These are phyloP conservation scores for Drosophila eohydei DNA, from an alignment of 2,888 invertebrate species.

Conservation along the genomic window DNA sequence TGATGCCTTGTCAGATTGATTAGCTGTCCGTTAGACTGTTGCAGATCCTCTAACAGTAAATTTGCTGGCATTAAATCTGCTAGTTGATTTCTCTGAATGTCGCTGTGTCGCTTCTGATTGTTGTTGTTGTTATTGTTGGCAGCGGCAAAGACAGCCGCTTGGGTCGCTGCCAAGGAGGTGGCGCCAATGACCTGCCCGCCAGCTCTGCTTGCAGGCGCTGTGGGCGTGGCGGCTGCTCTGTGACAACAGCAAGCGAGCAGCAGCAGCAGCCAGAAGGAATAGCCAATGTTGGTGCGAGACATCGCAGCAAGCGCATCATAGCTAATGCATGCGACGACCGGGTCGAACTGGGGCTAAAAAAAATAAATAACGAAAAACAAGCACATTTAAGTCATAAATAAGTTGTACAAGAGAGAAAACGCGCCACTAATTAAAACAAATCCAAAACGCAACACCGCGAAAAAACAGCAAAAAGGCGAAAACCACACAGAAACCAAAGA, in stretches of 20 bases:
- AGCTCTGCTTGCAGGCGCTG: slow-evolving; percentile 33
- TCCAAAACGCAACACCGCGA: slow-evolving; percentile 60
- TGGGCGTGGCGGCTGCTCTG: slow-evolving; percentile 46
- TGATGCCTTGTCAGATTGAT: slow-evolving; percentile 85
- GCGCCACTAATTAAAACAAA: slow-evolving; percentile 68
- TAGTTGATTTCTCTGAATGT: slow-evolving; percentile 51
- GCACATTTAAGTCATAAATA: slow-evolving; percentile 36
- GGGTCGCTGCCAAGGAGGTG: slow-evolving; percentile 66
- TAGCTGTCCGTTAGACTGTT: slow-evolving; percentile 77
- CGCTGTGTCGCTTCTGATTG: slow-evolving; percentile 15
- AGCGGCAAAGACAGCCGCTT: slow-evolving; percentile 55
- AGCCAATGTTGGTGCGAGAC: slow-evolving; percentile 62
- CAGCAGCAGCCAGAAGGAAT: slow-evolving; percentile 47
- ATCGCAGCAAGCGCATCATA: slow-evolving; percentile 74
- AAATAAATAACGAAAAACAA: slow-evolving; percentile 3
- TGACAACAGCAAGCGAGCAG: slow-evolving; percentile 36
- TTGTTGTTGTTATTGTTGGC: slow-evolving; percentile 18
- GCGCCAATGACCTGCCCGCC: slow-evolving; percentile 60
- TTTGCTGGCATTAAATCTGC: slow-evolving; percentile 72
- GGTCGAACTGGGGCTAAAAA: slow-evolving; percentile 22
- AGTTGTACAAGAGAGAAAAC: slow-evolving; percentile 44
- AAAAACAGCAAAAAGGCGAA: slow-evolving; percentile 21
- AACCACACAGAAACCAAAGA: slow-evolving; percentile 1
- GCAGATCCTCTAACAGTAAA: slow-evolving; percentile 81
- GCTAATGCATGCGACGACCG: slow-evolving; percentile 55